A percentile compares a stretch with the other conserved stretches of the same genome.
Evolutionary conservation across 1,140 invertebrate species (phyloP).

Genomic region (Diplogasteroides magnus): DNA sequence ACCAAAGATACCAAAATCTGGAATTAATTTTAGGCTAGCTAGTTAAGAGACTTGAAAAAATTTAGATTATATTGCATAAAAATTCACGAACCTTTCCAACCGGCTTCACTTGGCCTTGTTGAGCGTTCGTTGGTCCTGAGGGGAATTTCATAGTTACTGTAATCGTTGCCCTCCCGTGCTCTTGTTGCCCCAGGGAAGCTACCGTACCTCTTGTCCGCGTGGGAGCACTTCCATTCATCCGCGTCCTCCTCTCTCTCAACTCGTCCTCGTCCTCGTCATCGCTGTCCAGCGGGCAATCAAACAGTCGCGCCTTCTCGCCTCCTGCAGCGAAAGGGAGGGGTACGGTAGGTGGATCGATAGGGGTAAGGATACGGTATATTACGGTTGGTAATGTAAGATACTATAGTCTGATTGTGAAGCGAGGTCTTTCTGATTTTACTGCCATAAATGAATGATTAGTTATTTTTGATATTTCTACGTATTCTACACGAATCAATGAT

Average conservation of each 20-base stretch:
- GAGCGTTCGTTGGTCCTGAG: slow-evolving; percentile 8
- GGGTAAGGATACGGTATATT: too few relatives aligned
- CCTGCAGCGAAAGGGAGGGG: slow-evolving; percentile 11
- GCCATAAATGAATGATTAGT: too few relatives aligned
- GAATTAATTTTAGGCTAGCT: background rate
- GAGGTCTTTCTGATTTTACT: too few relatives aligned
- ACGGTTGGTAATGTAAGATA: too few relatives aligned
- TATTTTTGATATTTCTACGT: too few relatives aligned
- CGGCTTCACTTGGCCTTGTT: background rate
- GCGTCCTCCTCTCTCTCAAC: slow-evolving; percentile 13
- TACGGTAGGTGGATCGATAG: too few relatives aligned
- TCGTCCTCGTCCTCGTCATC: slow-evolving; percentile 23
- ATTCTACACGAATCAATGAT: too few relatives aligned
- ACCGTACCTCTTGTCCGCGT: background rate
- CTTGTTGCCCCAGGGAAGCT: too few relatives aligned
- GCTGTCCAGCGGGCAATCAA: slow-evolving; percentile 26
- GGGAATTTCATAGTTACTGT: background rate
- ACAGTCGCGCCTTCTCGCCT: slow-evolving; percentile 22
- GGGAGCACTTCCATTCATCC: slow-evolving; percentile 7
- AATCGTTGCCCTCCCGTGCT: too few relatives aligned
- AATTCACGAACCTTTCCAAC: background rate
- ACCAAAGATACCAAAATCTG: background rate
- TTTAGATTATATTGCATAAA: background rate
- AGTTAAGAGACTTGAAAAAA: too few relatives aligned
- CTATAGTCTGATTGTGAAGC: too few relatives aligned